Percentiles rank a stretch among this genome's conserved stretches.
These are phyloP conservation scores for Pocillopora grandis DNA, from an alignment of 92 coral and sea anemone species.

Conservation along the genomic window DNA sequence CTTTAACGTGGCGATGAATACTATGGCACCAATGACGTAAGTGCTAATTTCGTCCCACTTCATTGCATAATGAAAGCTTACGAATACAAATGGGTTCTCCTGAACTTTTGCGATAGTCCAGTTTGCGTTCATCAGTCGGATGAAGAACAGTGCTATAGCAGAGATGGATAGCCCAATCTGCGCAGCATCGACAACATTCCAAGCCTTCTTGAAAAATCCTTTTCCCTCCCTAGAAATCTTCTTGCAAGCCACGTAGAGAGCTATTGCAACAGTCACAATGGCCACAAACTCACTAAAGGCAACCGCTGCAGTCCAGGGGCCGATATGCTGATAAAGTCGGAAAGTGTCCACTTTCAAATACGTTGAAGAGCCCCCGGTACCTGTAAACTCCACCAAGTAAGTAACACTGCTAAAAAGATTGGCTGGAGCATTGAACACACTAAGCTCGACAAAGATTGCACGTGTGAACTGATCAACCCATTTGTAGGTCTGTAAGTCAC, in stretches of 20 bases:
- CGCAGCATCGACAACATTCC: constrained; percentile 53
- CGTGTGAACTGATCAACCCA: constrained; percentile 75
- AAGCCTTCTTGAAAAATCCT: constrained; percentile 42
- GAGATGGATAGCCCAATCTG: constrained; percentile 45
- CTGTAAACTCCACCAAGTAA: constrained; percentile 60
- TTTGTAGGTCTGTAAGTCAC: constrained; percentile 39
- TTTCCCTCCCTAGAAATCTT: constrained; percentile 33
- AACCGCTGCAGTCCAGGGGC: constrained; percentile 7
- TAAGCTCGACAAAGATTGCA: constrained; percentile 69
- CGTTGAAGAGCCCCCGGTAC: constrained; percentile 60
- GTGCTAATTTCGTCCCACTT: constrained; percentile 59
- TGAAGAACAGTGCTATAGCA: constrained; percentile 51
- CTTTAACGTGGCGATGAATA: constrained; percentile 66
- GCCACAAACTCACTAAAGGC: constrained; percentile 53
- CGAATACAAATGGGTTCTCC: constrained; percentile 53
- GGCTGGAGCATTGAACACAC: constrained; percentile 65
- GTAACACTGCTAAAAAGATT: constrained; percentile 72
- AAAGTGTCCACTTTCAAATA: constrained; percentile 63
- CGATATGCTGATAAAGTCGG: constrained; percentile 67
- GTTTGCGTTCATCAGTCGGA: constrained; percentile 42
- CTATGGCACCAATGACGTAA: constrained; percentile 54
- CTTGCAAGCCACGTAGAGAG: constrained; percentile 40
- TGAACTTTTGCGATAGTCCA: constrained; percentile 53
- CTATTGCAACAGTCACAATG: constrained; percentile 28
- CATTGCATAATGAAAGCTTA: constrained; percentile 53